Conservation (phyloP, 2,797 vertebrate species). For the Ficedula albicollis region DNA sequence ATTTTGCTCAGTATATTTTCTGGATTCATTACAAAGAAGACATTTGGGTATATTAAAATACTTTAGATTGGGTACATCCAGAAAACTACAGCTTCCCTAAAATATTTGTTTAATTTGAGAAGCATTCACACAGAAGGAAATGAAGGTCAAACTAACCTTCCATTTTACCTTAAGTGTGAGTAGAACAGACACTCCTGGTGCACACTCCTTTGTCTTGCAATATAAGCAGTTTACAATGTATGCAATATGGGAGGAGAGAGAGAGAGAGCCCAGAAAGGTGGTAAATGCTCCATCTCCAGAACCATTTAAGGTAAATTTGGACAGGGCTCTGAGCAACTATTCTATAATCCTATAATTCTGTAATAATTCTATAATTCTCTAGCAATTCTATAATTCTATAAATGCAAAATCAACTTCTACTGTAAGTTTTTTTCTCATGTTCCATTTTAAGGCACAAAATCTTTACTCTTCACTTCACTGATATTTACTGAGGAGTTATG, state of each 20-base stretch:
- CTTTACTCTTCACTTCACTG: not conserved
- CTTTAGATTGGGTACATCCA: not conserved
- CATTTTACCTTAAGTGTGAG: not conserved
- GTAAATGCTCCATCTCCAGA: not conserved
- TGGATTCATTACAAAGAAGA: not conserved
- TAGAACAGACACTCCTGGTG: accelerated
- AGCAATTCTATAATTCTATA: not conserved
- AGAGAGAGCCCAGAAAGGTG: not conserved
- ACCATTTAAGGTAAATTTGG: not conserved
- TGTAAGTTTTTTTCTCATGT: not conserved
- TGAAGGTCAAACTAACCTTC: not conserved
- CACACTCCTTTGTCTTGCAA: not conserved
- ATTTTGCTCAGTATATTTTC: not conserved
- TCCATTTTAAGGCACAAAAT: not conserved
- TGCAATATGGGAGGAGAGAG: too few relatives aligned
- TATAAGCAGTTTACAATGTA: not conserved
- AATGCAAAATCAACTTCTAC: not conserved
- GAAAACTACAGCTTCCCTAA: not conserved
- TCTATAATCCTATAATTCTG: not conserved
- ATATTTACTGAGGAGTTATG: not conserved
- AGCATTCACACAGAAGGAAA: not conserved
- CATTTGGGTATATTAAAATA: not conserved
- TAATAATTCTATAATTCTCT: not conserved
- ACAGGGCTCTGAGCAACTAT: not conserved
- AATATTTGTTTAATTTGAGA: not conserved